Base-by-base conservation (phyloP, 2,113 vertebrate genomes). In the Andinoacara biseriatus region DNA sequence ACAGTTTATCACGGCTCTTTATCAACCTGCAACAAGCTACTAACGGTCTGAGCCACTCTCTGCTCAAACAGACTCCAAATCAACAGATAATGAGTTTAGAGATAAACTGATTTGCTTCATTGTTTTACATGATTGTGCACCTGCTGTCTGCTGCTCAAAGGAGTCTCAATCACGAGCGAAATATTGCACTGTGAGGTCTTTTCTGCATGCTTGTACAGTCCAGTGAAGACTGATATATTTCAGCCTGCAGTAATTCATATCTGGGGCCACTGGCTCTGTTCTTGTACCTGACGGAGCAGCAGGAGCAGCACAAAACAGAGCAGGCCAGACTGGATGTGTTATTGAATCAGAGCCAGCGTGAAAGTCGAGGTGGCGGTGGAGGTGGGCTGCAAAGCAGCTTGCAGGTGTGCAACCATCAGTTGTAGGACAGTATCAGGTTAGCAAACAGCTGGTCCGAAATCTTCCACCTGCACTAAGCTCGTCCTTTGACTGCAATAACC, bases 321-420 rank as follows among this genome's bases (percentile, higher is more conserved):
- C 43, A 13, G 43, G 15, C 31, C 2, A 52, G 0, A 31, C 3
- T 52, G 17, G 6, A 52, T 2, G 0, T 69, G 22, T 26, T 26
- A 29, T 29, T 29, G 29, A 49, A 24, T 20, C 1, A 0, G 43
- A 69, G 49, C 0, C 15, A 0, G 15, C 65, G 5, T 52, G 17
- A 52, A 69, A 29, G 7, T 40, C 29, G 24, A 52, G 10, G 24
- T 31, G 52, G 11, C 18, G 43, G 2, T 72, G 63, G 63, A 0
- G 63, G 65, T 5, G 67, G 67, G 67, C 31, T 33, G 26, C 0
- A 17, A 9, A 72, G 46, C 2, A 11, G 46, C 46, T 72, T 54
- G 67, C 67, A 72, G 46, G 54, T 72, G 46, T 0, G 52, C 15
- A 17, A 2, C 5, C 7, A 24, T 33, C 43, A 46, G 17, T 14